Evolutionary conservation across 2,113 vertebrate genomes (phyloP).

Genomic region (Nyctereutes procyonoides): DNA sequence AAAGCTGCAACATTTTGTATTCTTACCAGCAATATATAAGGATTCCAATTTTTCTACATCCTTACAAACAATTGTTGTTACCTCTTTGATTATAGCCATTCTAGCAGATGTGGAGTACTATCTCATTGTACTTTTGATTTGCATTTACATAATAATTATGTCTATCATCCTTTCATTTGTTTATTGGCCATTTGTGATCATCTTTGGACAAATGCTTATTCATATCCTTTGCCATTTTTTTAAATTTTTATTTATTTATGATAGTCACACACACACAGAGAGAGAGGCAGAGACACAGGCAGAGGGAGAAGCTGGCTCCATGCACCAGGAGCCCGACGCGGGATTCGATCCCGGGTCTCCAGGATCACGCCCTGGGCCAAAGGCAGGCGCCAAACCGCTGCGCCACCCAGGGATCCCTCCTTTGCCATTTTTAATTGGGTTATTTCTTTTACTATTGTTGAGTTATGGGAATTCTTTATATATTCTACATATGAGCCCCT

Average conservation of each 20-base stretch:
- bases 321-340: too few relatives aligned
- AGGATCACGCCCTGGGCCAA: too few relatives aligned
- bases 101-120: not conserved
- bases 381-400: too few relatives aligned
- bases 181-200: not conserved
- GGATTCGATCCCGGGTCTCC: too few relatives aligned
- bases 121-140: not conserved
- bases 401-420: too few relatives aligned
- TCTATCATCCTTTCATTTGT: not conserved
- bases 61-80: not conserved
- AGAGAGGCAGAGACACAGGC: too few relatives aligned
- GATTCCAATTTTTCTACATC: not conserved
- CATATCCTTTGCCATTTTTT: not conserved
- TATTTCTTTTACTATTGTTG: not conserved
- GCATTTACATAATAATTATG: not conserved
- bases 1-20: not conserved
- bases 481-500: not conserved
- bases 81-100: not conserved
- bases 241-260: too few relatives aligned
- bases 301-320: too few relatives aligned
- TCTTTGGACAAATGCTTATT: not conserved
- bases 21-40: not conserved
- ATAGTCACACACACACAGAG: too few relatives aligned
- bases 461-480: not conserved
- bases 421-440: not conserved